These are phyloP conservation scores for Accipiter cooperii DNA, from an alignment of 2,113 vertebrate species.

Conservation along the genomic window DNA sequence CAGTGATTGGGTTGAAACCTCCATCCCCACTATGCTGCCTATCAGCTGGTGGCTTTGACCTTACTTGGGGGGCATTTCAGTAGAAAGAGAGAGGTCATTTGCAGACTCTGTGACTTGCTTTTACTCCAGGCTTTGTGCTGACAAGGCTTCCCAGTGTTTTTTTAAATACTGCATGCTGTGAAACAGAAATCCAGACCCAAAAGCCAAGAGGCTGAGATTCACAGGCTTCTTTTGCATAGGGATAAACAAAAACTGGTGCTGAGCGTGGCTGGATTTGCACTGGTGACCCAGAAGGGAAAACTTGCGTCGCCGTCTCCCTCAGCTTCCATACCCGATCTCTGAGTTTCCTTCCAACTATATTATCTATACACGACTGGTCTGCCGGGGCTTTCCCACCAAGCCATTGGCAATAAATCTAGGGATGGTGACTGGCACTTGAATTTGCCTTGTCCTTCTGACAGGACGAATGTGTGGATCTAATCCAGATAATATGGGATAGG, in stretches of 20 bases:
- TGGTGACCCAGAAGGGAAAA: not conserved
- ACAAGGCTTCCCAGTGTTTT: not conserved
- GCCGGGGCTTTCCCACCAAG: not conserved
- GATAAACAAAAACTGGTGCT: not conserved
- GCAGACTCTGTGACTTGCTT: not conserved
- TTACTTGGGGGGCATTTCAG: not conserved
- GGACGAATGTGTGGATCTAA: not conserved
- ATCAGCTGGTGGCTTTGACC: not conserved
- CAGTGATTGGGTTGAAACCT: not conserved
- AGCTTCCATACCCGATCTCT: not conserved
- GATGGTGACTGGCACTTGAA: not conserved
- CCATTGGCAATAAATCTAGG: not conserved
- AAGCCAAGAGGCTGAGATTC: not conserved
- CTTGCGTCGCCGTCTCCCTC: rapidly evolving
- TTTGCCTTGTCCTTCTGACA: slow-evolving; percentile 3
- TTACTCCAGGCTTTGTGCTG: not conserved
- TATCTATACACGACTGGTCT: not conserved
- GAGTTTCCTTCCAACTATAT: not conserved
- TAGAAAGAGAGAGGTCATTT: not conserved
- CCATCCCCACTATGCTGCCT: not conserved
- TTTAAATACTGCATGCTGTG: not conserved
- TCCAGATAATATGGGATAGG: not conserved
- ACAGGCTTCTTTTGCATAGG: not conserved
- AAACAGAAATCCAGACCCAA: not conserved
- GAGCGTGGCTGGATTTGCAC: not conserved